Base-by-base conservation (phyloP, 2,797 vertebrate species). In the Protosalanx chinensis region DNA sequence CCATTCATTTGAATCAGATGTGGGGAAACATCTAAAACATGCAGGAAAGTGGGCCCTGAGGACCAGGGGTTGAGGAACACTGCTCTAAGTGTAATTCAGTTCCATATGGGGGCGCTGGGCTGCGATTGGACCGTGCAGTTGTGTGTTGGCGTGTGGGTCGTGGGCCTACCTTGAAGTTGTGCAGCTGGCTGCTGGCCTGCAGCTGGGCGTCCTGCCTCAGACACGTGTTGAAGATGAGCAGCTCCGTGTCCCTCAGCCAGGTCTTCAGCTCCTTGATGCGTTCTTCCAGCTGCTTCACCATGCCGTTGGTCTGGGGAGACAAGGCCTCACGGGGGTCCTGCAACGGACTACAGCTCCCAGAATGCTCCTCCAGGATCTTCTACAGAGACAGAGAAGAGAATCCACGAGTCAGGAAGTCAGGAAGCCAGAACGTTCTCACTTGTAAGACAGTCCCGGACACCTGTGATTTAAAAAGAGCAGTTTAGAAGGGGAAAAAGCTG, bases 191-290 rank as follows among this genome's bases (percentile, higher is more conserved):
- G 0, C 90, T 81, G 10, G 87, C 86, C 27, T 83, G 84, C 67
- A 46, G 68, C 81, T 93, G 91, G 76, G 91, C 91, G 85, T 94
- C 93, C 82, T 94, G 92, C 86, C 93, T 89, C 82, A 96, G 93
- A 81, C 95, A 98, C 81, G 96, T 95, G 95, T 98, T 98, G 91
- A 98, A 98, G 92, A 99, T 96, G 91, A 98, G 95, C 79, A 99
- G 95, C 92, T 99, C 97, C 0, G 97, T 98, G 91, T 98, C 96
- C 85, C 97, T 88, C 76, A 99, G 94, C 97, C 97, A 99, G 33
- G 91, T 91, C 92, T 98, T 98, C 88, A 99, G 92, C 84, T 99
- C 96, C 90, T 98, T 97, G 86, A 99, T 95, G 46, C 94, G 93
- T 83, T 92, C 90, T 92, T 98, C 95, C 91, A 99, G 95, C 92